Percentiles rank a stretch among this genome's conserved stretches.
Conservation (phyloP, 2,797 vertebrate species). For the Chaunax sp. region DNA sequence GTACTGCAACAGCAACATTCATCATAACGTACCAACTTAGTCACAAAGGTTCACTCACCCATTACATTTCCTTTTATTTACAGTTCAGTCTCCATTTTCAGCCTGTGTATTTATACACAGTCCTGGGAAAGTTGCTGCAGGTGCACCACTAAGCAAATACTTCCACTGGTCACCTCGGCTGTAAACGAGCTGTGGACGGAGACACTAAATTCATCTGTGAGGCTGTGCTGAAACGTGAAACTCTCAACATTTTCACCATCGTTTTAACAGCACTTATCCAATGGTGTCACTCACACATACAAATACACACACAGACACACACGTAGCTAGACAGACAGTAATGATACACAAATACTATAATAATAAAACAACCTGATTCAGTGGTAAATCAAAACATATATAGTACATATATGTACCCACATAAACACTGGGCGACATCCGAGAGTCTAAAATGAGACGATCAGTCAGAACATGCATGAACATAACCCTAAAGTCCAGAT, state of each 20-base stretch:
- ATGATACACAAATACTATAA: background rate
- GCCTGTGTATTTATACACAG: conserved; percentile 60
- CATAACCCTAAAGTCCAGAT: conserved; percentile 16
- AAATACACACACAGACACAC: background rate
- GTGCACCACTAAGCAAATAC: conserved; percentile 49
- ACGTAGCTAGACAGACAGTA: background rate
- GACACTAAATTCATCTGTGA: conserved; percentile 35
- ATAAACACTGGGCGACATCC: conserved; percentile 29
- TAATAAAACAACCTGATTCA: background rate
- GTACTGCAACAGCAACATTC: too few species aligned
- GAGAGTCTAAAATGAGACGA: conserved; percentile 33
- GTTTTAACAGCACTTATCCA: conserved; percentile 3
- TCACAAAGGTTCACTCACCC: background rate
- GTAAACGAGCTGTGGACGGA: conserved; percentile 59
- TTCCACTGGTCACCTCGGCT: conserved; percentile 47
- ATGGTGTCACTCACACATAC: background rate
- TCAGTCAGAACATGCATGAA: conserved; percentile 21
- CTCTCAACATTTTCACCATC: conserved; percentile 15
- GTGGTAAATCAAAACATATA: too few species aligned
- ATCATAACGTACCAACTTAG: too few species aligned
- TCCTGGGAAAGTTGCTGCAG: conserved; percentile 50
- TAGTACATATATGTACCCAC: too few species aligned
- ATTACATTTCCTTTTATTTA: conserved; percentile 21
- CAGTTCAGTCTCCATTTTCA: conserved; percentile 37
- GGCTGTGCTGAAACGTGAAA: conserved; percentile 51